Percentiles rank a stretch among this genome's conserved stretches.
These are phyloP conservation scores for Drosophila orosa DNA, from an alignment of 1,140 invertebrate species.

Conservation along the genomic window DNA sequence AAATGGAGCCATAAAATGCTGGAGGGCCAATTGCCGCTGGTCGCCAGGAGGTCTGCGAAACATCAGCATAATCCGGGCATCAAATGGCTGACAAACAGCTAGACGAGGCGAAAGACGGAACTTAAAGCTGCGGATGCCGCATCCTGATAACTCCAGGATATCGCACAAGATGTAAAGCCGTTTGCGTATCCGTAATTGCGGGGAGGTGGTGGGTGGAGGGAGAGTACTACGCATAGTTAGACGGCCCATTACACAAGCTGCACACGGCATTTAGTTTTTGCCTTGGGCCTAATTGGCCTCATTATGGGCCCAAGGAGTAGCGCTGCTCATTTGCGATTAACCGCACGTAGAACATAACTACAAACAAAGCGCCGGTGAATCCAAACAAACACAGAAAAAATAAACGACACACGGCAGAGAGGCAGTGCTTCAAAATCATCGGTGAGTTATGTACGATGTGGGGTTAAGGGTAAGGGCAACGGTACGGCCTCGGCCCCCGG, in stretches of 20 bases:
- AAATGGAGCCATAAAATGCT: slow-evolving; percentile 52
- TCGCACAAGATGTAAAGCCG: slow-evolving; percentile 31
- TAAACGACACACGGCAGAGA: slow-evolving; percentile 10
- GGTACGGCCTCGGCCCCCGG: slow-evolving; percentile 34
- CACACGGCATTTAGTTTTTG: slow-evolving; percentile 77
- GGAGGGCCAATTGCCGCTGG: slow-evolving; percentile 35
- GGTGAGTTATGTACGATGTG: slow-evolving; percentile 42
- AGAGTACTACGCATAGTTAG: slow-evolving; percentile 48
- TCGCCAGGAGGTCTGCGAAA: slow-evolving; percentile 45
- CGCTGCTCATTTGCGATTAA: slow-evolving; percentile 76
- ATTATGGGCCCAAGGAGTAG: slow-evolving; percentile 62
- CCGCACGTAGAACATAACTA: slow-evolving; percentile 72
- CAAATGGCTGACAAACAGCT: slow-evolving; percentile 44
- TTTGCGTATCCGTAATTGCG: slow-evolving; percentile 20
- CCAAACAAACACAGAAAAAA: slow-evolving; percentile 23
- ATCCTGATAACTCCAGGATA: slow-evolving; percentile 14
- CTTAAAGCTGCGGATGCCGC: slow-evolving; percentile 36
- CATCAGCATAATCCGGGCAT: slow-evolving; percentile 43
- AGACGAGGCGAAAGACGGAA: slow-evolving; percentile 13
- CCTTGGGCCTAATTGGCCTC: slow-evolving; percentile 71
- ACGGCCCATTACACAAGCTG: slow-evolving; percentile 70
- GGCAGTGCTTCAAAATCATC: slow-evolving; percentile 45
- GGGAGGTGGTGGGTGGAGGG: not conserved
- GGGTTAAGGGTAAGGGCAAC: slow-evolving; percentile 1
- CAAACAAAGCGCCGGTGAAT: slow-evolving; percentile 38